These are phyloP conservation scores for Phortica magna DNA, from an alignment of 2,888 invertebrate species.

Conservation along the genomic window DNA sequence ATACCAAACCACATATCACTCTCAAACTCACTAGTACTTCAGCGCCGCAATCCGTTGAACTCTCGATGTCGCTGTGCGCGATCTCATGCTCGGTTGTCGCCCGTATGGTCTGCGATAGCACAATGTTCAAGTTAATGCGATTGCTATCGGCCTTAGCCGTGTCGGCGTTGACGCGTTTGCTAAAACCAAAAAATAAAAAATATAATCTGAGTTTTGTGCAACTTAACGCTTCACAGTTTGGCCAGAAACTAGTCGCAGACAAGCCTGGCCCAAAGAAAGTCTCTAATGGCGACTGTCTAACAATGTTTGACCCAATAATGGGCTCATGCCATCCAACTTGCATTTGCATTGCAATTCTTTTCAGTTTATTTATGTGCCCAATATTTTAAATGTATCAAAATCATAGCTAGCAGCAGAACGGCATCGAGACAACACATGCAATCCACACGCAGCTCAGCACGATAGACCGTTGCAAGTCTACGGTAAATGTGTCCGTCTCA, in stretches of 20 bases:
- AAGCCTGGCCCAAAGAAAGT: neutral
- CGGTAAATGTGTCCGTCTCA: too few relatives aligned
- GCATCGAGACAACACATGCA: constrained; percentile 27
- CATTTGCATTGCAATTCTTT: neutral
- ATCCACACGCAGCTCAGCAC: constrained; percentile 6
- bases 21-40: constrained; percentile 39
- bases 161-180: constrained; percentile 31
- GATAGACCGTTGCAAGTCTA: neutral
- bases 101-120: constrained; percentile 80
- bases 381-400: constrained; percentile 1
- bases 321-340: neutral
- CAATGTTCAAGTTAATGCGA: constrained; percentile 82
- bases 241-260: neutral
- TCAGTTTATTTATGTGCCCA: constrained; percentile 24
- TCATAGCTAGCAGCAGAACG: neutral
- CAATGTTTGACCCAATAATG: constrained; percentile 19
- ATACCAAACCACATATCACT: neutral
- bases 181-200: neutral
- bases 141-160: constrained; percentile 74
- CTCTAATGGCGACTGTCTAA: constrained; percentile 2
- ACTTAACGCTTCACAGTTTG: neutral
- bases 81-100: constrained; percentile 70
- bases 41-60: constrained; percentile 57
- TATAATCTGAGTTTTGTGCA: neutral
- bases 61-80: constrained; percentile 64